Conservation (phyloP, 2,797 vertebrate species). For the Lepus townsendii region DNA sequence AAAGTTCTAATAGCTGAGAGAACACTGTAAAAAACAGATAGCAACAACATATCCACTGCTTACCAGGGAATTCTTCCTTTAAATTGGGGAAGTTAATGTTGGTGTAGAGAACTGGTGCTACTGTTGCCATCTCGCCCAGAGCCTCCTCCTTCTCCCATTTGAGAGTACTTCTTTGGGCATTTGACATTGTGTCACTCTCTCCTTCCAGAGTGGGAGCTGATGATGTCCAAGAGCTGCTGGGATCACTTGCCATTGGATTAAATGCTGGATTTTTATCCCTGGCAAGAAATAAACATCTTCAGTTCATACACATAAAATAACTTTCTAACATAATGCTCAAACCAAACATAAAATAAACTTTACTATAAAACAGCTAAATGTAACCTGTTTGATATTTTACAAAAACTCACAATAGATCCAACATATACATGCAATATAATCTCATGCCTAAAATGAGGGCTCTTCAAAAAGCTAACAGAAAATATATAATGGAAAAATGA, state of each 20-base stretch:
- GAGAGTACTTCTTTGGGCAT: slow-evolving; percentile 95
- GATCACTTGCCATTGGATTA: slow-evolving; percentile 93
- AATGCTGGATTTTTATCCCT: slow-evolving; percentile 95
- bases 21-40: accelerated
- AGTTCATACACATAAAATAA: slow-evolving; percentile 32
- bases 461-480: no score
- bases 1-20: no score
- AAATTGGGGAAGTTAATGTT: slow-evolving; percentile 97
- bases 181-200: slow-evolving; percentile 93
- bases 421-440: not conserved
- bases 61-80: slow-evolving; percentile 98
- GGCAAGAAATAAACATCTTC: slow-evolving; percentile 70
- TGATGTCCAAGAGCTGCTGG: slow-evolving; percentile 91
- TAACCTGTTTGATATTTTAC: not conserved
- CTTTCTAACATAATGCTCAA: not conserved
- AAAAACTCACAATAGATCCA: not conserved
- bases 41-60: slow-evolving; percentile 34
- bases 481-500: no score
- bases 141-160: slow-evolving; percentile 99
- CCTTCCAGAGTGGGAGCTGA: slow-evolving; percentile 87
- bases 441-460: not conserved
- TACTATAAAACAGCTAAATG: not conserved
- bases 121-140: slow-evolving; percentile 96
- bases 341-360: not conserved
- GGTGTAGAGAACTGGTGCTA: slow-evolving; percentile 97